Evolutionary conservation across 1,140 invertebrate genomes (phyloP), one percentile per base, ranked within the genome.

Genomic region (Drosophila repleta): DNA sequence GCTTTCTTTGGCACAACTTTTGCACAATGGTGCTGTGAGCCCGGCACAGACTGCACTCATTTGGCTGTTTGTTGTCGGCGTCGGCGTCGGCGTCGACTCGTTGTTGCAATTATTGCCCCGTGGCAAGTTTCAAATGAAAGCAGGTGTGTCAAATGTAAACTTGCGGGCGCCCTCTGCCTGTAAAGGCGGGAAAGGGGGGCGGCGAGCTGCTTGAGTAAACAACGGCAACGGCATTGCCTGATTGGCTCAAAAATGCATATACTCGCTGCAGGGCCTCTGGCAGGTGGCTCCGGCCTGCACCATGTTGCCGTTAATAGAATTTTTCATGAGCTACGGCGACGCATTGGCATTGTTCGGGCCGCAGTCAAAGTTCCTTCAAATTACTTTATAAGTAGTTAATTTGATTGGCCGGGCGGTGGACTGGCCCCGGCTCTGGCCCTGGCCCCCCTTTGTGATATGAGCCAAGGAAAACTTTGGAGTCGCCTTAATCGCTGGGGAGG

Each of bases 111-210:
- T 79, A 88, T 76, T 68, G 76, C 72, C 83, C 72, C 58, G 63
- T 63, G 79, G 79, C 83, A 79, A 67, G 72, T 83, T 88, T 79
- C 79, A 83, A 88, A 88, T 88, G 66, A 83, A 88, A 88, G 83
- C 83, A 88, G 83, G 83, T 88, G 83, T 88, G 83, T 88, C 83
- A 88, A 88, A 88, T 79, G 73, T 88, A 87, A 87, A 88, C 83
- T 83, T 66, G 65, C 74, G 61, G 46, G 37, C 18, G 62, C 37
- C 46, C 29, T 45, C 52, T 46, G 7, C 41, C 24, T 24, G 21
- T 3, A n/a, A 13, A 13, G 37, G n/a, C 3, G n/a, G 32, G 24
- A 29, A 4, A 15, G 15, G 56, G 39, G 17, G 17, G 11, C 35
- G 32, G 6, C 0, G 29, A 67, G 29, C 17, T 58, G 69, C 69